These are phyloP conservation scores for Coremacera marginata DNA, from an alignment of 2,888 invertebrate species.

Conservation along the genomic window DNA sequence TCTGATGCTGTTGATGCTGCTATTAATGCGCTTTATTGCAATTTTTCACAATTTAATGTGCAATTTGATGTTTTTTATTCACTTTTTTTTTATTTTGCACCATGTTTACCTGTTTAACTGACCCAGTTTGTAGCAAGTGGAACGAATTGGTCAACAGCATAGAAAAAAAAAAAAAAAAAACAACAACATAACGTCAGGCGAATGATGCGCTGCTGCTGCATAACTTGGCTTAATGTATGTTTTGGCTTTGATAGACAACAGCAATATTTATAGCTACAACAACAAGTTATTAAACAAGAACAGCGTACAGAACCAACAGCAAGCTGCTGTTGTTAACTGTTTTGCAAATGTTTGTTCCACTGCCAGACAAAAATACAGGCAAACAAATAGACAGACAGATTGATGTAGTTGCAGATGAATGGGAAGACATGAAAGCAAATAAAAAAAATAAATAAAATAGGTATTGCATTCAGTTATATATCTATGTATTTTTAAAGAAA, in stretches of 20 bases:
- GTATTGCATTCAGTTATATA: no score
- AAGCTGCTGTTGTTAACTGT: background rate
- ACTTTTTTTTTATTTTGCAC: background rate
- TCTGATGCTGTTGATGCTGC: slow-evolving; percentile 1
- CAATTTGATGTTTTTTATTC: background rate
- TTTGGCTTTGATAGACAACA: slow-evolving; percentile 13
- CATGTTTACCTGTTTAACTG: slow-evolving; percentile 45
- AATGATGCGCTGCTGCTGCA: slow-evolving; percentile 8
- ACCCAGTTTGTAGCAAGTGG: slow-evolving; percentile 66
- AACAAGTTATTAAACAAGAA: background rate
- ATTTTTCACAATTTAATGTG: slow-evolving; percentile 9
- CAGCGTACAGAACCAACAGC: background rate
- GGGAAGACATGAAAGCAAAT: no score
- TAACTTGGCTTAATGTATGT: slow-evolving; percentile 16
- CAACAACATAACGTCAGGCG: slow-evolving; percentile 14
- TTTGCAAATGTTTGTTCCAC: background rate
- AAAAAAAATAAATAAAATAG: no score
- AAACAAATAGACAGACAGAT: no score
- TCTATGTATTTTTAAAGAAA: no score
- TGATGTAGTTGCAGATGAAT: no score
- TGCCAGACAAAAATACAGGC: no score
- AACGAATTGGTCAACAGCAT: slow-evolving; percentile 59
- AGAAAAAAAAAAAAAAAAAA: background rate
- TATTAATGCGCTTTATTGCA: slow-evolving; percentile 10
- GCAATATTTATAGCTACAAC: background rate